Percentiles rank a stretch among this genome's conserved stretches.
These are phyloP conservation scores for Urocynchramus pylzowi DNA, from an alignment of 2,113 vertebrate species.

Conservation along the genomic window DNA sequence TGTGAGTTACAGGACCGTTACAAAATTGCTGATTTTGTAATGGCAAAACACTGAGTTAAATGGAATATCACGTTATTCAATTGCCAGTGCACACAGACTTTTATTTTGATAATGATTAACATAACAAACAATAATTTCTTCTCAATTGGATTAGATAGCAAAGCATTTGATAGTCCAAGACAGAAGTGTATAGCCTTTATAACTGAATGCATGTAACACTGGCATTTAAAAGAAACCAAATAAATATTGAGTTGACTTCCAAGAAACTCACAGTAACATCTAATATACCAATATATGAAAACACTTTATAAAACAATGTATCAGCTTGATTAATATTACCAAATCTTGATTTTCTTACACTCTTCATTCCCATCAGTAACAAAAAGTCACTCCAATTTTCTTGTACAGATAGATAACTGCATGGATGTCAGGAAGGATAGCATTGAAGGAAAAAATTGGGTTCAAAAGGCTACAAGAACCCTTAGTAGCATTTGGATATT, in stretches of 20 bases:
- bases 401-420: background rate
- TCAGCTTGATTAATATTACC: background rate
- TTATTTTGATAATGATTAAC: background rate
- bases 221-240: conserved; percentile 7
- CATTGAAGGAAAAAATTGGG: background rate
- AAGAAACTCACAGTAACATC: background rate
- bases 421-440: background rate
- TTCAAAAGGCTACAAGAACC: background rate
- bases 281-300: background rate
- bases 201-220: background rate
- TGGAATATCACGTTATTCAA: background rate
- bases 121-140: background rate
- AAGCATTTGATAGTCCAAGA: background rate
- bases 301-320: background rate
- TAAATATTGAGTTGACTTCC: background rate
- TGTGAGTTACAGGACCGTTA: background rate
- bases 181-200: background rate
- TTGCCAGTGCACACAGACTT: background rate
- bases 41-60: background rate
- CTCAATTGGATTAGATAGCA: background rate
- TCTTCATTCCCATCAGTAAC: background rate
- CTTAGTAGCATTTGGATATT: background rate
- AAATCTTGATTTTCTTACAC: background rate
- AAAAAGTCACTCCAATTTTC: background rate
- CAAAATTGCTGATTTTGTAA: background rate